phyloP scores from a whole-genome alignment of 2,797 vertebrate genomes.

The Meriones psammophilus region DNA sequence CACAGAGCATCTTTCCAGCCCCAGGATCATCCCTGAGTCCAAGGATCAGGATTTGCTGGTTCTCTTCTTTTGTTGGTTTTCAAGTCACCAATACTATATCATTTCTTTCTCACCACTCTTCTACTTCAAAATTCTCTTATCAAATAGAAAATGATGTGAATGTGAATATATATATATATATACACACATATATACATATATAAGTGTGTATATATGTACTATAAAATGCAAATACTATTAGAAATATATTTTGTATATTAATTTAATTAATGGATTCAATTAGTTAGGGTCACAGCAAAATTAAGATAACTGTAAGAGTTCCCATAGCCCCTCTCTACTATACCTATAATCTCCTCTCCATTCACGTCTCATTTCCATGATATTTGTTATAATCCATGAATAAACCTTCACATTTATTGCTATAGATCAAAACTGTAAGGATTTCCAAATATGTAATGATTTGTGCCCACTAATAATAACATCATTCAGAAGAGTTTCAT shows the following conservation, averaged over 20 bases:
- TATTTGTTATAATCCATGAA: background rate
- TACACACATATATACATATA: no score
- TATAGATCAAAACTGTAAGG: background rate
- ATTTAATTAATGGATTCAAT: background rate
- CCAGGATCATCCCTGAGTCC: background rate
- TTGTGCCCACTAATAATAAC: background rate
- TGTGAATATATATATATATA: background rate
- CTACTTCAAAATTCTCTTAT: background rate
- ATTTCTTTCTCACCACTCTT: background rate
- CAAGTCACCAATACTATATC: background rate
- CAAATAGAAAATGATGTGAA: background rate
- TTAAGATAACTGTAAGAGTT: background rate
- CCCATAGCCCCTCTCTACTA: no score
- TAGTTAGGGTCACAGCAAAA: background rate
- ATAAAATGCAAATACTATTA: background rate
- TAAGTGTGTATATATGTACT: background rate
- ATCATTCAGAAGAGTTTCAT: background rate
- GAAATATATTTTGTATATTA: no score
- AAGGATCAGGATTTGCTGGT: background rate
- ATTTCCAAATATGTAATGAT: slow-evolving; percentile 16
- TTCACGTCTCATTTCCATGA: background rate
- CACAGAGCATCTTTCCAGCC: background rate
- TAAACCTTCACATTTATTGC: background rate
- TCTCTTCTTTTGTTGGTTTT: background rate
- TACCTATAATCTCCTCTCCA: background rate